Base-by-base conservation (phyloP, 2,888 invertebrate species). In the Keiferia lycopersicella region DNA sequence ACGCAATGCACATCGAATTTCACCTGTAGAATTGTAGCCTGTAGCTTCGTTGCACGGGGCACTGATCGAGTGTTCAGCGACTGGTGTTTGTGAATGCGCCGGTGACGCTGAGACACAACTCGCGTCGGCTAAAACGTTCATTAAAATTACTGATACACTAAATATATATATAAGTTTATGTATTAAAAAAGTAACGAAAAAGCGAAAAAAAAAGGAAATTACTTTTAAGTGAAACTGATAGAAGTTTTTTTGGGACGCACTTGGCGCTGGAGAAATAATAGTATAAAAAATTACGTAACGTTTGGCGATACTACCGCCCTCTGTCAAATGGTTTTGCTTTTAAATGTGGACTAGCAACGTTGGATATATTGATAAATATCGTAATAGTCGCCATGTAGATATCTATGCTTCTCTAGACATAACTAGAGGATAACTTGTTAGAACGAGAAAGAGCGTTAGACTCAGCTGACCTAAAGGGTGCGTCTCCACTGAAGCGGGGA, bases 121-220 rank as follows among this genome's bases (percentile, higher is more conserved):
- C 71, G 69, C 76, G 78, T 77, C 77, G 80, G 82, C 77, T 79
- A 77, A 78, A 75, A 80, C 67, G 75, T 79, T 80, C 75, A 78
- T 80, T 80, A 79, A 76, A 73, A 74, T 77, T 78, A 79, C 78
- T 81, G 79, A 82, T 84, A 81, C 76, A 82, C 81, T 81, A 75
- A 73, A 72, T 71, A 78, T 77, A 78, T 77, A 76, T 80, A 82
- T 83, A 83, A 82, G 82, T 83, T 84, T 84, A 81, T 83, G 79
- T 83, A 82, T 80, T 79, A 78, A 83, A 82, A 83, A 82, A 82
- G 77, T 74, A 70, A 75, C 73, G 76, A 78, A 78, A 79, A 76
- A 73, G 66, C 64, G 71, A 77, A 78, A 79, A 81, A 79, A 77
- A 79, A 74, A 75, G 74, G 69, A 65, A 69, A 80, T 79, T 75